phyloP scores from a whole-genome alignment of 2,797 vertebrate species.

The Falco rusticolus region DNA sequence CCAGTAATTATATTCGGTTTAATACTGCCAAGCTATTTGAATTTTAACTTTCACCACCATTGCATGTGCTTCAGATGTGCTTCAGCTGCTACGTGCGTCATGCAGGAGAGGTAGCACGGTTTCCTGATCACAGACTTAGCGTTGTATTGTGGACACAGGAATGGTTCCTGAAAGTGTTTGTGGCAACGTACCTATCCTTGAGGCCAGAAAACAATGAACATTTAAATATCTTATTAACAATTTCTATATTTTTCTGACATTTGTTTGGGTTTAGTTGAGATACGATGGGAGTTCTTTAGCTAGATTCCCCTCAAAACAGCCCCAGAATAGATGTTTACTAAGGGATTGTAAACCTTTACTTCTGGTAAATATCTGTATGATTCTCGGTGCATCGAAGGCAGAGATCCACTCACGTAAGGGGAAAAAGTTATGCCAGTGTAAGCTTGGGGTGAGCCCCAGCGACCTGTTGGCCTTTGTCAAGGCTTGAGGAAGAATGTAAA shows the following conservation, averaged over 20 bases:
- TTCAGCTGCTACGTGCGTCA: neutral
- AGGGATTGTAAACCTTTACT: neutral
- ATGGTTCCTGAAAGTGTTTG: neutral
- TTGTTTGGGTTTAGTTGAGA: neutral
- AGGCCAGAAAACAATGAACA: neutral
- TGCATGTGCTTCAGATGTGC: neutral
- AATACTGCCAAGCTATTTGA: neutral
- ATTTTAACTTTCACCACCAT: neutral
- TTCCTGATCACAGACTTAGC: neutral
- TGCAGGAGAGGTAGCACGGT: neutral
- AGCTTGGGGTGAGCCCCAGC: neutral
- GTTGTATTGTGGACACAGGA: neutral
- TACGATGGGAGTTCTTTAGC: neutral
- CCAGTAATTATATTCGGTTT: neutral
- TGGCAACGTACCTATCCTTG: neutral
- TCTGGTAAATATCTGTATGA: neutral
- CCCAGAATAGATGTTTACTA: neutral
- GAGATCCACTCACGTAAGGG: fast-evolving
- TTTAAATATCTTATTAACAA: neutral
- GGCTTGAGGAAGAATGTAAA: neutral
- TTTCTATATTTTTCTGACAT: neutral
- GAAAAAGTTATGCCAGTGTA: neutral
- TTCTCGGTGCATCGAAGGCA: neutral
- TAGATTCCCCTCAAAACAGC: neutral
- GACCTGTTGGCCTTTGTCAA: neutral